phyloP scores from a whole-genome alignment of 2,888 invertebrate genomes.

The Helleia helle region DNA sequence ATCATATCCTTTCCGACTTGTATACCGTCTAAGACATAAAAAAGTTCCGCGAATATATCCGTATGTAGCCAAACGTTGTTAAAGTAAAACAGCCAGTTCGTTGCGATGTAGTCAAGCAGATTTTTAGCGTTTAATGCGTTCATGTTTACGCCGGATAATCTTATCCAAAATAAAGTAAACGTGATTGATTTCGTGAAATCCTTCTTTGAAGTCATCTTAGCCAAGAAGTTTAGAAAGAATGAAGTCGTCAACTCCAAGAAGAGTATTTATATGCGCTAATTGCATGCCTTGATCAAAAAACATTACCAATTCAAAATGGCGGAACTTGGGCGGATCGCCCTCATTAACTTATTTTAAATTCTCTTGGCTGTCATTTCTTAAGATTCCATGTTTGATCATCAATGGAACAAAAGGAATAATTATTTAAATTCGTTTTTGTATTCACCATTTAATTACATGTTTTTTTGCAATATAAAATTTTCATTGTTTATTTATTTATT shows the following conservation, averaged over 20 bases:
- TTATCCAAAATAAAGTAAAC: not conserved
- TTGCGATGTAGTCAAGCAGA: not conserved
- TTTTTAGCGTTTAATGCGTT: not conserved
- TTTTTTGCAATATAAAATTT: no score
- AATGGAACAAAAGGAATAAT: not conserved
- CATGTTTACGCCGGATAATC: constrained; percentile 1
- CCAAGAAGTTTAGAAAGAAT: not conserved
- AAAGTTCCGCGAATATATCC: not conserved
- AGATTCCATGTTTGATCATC: no score
- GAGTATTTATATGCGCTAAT: no score
- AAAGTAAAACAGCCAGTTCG: not conserved
- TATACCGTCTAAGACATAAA: not conserved
- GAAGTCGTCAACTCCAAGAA: no score
- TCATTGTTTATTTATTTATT: no score
- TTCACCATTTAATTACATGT: no score
- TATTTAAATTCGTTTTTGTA: no score
- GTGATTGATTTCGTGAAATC: not conserved
- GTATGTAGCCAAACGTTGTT: constrained; percentile 1
- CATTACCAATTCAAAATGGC: no score
- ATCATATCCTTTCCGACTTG: not conserved
- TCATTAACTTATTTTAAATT: no score
- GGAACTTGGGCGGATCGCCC: no score
- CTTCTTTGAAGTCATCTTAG: not conserved
- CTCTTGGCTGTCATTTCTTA: no score
- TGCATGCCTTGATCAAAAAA: no score